Conservation (phyloP, 1,140 invertebrate genomes). For the Heliothis virescens region DNA sequence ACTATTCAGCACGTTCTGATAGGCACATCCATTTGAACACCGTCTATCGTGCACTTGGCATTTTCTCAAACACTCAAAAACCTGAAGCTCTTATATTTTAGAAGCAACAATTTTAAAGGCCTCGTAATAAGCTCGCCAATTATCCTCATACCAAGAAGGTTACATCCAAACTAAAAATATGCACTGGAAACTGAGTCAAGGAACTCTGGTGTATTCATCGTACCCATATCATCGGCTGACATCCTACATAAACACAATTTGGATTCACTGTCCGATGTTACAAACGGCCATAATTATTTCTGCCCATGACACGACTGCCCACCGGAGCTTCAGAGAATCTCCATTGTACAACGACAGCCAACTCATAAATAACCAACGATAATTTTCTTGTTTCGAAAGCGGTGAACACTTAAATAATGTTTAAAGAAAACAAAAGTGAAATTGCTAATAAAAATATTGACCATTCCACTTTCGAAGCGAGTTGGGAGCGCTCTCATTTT, state of each 20-base stretch:
- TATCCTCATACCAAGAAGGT: background rate
- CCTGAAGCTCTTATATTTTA: no score
- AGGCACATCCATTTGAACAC: no score
- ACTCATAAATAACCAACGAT: conserved; percentile 14
- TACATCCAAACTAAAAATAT: conserved; percentile 8
- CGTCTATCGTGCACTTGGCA: no score
- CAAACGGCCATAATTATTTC: conserved; percentile 52
- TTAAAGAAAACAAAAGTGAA: conserved; percentile 23
- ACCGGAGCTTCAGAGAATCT: conserved; percentile 52
- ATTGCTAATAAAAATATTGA: conserved; percentile 14
- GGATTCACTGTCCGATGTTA: conserved; percentile 47
- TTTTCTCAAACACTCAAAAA: no score
- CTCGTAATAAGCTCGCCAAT: no score
- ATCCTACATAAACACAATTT: conserved; percentile 54
- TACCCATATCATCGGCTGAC: conserved; percentile 24
- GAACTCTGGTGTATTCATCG: conserved; percentile 28
- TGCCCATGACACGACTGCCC: conserved; percentile 68
- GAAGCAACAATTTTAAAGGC: no score
- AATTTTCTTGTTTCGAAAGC: conserved; percentile 15
- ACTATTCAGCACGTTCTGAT: no score
- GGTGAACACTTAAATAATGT: background rate
- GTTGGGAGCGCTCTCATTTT: background rate
- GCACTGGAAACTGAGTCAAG: conserved; percentile 36
- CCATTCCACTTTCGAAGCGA: background rate
- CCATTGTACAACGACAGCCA: conserved; percentile 43